A percentile compares a stretch with the other conserved stretches of the same genome.
Evolutionary conservation across 2,888 invertebrate species (phyloP).

Genomic region (Drosophila nigritarsus): DNA sequence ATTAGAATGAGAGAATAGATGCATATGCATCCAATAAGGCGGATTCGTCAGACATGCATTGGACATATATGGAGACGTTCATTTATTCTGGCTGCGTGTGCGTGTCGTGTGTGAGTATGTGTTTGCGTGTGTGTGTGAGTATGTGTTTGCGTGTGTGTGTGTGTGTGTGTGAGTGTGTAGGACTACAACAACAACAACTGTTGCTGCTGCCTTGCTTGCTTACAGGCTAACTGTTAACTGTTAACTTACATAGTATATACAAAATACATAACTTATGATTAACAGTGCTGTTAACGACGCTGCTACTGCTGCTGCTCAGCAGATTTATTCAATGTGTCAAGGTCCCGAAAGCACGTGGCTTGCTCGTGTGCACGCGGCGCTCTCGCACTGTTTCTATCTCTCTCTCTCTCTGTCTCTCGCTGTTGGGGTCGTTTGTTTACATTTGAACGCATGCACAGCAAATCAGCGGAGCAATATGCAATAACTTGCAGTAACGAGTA

Average conservation of each 20-base stretch:
- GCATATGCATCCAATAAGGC: constrained; percentile 27
- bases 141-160: not conserved
- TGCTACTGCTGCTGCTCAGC: constrained; percentile 17
- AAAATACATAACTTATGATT: constrained; percentile 54
- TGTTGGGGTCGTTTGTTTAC: constrained; percentile 43
- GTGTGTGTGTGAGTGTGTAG: constrained; percentile 3
- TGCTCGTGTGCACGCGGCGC: not conserved
- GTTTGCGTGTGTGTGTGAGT: not conserved
- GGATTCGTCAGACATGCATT: constrained; percentile 64
- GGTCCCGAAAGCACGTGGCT: constrained; percentile 71
- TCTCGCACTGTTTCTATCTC: constrained; percentile 3
- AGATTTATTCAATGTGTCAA: constrained; percentile 54
- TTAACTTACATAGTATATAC: constrained; percentile 34
- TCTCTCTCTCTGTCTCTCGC: not conserved
- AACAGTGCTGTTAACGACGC: constrained; percentile 31
- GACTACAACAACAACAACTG: constrained; percentile 65
- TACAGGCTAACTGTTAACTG: constrained; percentile 28
- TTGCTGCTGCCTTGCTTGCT: constrained; percentile 34
- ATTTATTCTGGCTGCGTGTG: not conserved
- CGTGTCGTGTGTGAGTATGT: not conserved
- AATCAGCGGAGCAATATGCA: constrained; percentile 32
- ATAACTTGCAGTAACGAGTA: constrained; percentile 13
- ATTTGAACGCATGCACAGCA: constrained; percentile 34
- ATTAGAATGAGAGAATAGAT: constrained; percentile 28
- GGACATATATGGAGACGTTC: constrained; percentile 36